These are phyloP conservation scores for Accipiter virgatus DNA, from an alignment of 2,113 vertebrate species.

Conservation along the genomic window DNA sequence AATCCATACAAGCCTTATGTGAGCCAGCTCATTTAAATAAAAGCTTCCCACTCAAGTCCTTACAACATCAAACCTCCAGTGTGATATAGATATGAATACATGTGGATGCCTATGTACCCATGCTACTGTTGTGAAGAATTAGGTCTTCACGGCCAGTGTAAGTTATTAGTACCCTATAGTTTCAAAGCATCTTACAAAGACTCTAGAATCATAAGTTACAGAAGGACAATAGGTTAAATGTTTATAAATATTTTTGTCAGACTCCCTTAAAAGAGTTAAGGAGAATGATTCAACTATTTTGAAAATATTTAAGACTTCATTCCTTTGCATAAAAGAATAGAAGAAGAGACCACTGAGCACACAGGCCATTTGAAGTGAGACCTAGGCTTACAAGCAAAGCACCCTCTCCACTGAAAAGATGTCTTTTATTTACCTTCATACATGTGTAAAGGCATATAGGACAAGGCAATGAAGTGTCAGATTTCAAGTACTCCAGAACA, in stretches of 20 bases:
- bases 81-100: neutral
- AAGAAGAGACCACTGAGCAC: neutral
- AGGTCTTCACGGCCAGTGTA: neutral
- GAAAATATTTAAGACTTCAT: neutral
- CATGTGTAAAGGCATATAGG: neutral
- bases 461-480: neutral
- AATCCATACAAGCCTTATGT: neutral
- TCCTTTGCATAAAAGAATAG: neutral
- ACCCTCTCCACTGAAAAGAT: neutral
- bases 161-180: neutral
- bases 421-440: neutral
- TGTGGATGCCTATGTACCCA: neutral
- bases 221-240: neutral
- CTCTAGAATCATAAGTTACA: neutral
- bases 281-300: neutral
- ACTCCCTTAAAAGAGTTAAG: neutral
- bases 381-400: neutral
- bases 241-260: neutral
- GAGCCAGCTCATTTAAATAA: neutral
- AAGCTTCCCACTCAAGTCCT: neutral
- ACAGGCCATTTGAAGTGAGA: neutral
- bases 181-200: neutral
- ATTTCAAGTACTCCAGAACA: neutral
- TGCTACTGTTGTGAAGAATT: neutral
- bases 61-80: neutral